phyloP scores from a whole-genome alignment of 2,888 invertebrate species.

The Anaspis maculata region DNA sequence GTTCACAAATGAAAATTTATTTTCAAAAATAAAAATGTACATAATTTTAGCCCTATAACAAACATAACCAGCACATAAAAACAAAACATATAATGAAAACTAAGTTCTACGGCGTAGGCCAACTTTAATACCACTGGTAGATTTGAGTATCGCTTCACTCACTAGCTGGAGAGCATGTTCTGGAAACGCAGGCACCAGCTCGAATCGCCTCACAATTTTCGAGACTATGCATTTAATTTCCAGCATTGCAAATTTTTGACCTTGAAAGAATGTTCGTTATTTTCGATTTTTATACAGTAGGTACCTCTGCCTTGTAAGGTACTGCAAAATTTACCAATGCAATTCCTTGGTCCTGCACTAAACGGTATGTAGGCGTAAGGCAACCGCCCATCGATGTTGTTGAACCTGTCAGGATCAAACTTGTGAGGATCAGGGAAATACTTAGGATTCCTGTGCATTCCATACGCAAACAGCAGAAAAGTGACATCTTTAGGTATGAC shows the following conservation, averaged over 20 bases:
- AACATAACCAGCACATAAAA: too few species aligned
- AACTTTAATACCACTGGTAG: slow-evolving; percentile 44
- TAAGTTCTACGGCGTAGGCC: too few species aligned
- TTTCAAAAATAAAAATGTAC: too few species aligned
- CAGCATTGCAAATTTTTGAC: too few species aligned
- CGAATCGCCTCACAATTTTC: slow-evolving; percentile 45
- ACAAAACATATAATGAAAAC: too few species aligned
- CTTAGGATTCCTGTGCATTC: slow-evolving; percentile 45
- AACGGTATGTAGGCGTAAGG: slow-evolving; percentile 51
- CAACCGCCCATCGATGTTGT: slow-evolving; percentile 31
- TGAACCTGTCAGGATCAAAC: slow-evolving; percentile 48
- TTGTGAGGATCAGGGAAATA: slow-evolving; percentile 47
- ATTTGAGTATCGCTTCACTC: slow-evolving; percentile 43
- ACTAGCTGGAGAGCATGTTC: slow-evolving; percentile 40
- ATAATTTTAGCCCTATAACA: too few species aligned
- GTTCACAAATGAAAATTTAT: too few species aligned
- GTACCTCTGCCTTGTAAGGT: too few species aligned
- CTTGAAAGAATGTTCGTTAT: too few species aligned
- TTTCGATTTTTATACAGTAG: too few species aligned
- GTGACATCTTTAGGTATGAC: slow-evolving; percentile 34
- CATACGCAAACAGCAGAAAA: slow-evolving; percentile 39
- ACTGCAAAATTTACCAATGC: slow-evolving; percentile 49
- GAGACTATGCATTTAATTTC: slow-evolving; percentile 48
- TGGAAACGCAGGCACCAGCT: slow-evolving; percentile 22
- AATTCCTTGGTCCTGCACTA: slow-evolving; percentile 55